These are phyloP conservation scores for Pyralis farinalis DNA, from an alignment of 2,888 invertebrate species.

Conservation along the genomic window DNA sequence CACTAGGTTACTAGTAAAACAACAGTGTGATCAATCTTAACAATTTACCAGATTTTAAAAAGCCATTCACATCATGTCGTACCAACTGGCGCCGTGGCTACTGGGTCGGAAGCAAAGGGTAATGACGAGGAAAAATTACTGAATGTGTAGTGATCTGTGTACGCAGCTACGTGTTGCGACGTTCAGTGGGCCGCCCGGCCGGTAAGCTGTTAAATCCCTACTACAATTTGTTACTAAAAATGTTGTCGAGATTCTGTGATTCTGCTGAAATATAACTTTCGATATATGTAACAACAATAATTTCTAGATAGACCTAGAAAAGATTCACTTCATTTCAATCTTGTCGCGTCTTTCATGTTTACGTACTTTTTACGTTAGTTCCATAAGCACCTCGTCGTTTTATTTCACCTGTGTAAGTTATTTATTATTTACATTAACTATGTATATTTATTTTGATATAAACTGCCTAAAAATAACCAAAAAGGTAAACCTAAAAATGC, in stretches of 20 bases:
- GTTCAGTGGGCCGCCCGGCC: slow-evolving; percentile 21
- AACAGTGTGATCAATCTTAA: too few relatives aligned
- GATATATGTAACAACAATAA: too few relatives aligned
- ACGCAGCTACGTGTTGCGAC: slow-evolving; percentile 56
- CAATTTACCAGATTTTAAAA: neutral
- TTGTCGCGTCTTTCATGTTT: too few relatives aligned
- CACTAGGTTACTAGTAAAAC: slow-evolving; percentile 33
- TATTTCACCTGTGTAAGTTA: too few relatives aligned
- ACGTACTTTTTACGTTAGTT: too few relatives aligned
- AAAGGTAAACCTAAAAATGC: slow-evolving; percentile 38
- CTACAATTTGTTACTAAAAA: slow-evolving; percentile 44
- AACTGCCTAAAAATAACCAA: slow-evolving; percentile 32
- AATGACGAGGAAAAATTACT: slow-evolving; percentile 56
- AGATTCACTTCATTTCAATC: too few relatives aligned
- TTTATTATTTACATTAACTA: too few relatives aligned
- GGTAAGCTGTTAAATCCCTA: slow-evolving; percentile 25
- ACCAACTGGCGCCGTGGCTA: slow-evolving; percentile 45
- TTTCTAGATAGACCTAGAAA: too few relatives aligned
- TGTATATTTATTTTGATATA: slow-evolving; percentile 1
- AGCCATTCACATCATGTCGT: slow-evolving; percentile 5
- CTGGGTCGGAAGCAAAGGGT: slow-evolving; percentile 48
- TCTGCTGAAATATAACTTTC: too few relatives aligned
- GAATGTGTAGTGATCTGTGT: slow-evolving; percentile 53
- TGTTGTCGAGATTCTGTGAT: slow-evolving; percentile 32
- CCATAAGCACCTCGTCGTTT: too few relatives aligned